Evolutionary conservation across 2,888 invertebrate species (phyloP), one percentile per base, ranked within the genome.

Genomic region (Ceratothoa steindachneri): DNA sequence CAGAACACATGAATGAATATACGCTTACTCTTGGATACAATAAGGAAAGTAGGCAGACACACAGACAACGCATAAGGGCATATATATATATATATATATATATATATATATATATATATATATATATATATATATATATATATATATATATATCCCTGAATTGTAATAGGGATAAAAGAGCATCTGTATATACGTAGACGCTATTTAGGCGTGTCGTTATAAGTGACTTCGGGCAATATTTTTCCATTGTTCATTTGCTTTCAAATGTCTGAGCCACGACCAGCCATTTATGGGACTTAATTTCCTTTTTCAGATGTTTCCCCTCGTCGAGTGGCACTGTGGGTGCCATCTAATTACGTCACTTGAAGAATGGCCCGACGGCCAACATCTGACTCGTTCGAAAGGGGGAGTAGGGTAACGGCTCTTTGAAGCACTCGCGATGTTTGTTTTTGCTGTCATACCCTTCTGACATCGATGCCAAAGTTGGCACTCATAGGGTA

Each of bases 71-170:
- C n/a, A n/a, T n/a, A n/a, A n/a, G n/a, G n/a, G n/a, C 29, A 69
- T 69, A 52, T 69, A 69, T 69, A 69, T 69, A 69, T 69, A 69
- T 69, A 69, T 69, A 69, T 69, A 69, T 52, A 67, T 69, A 69
- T 69, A 69, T 69, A 69, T 69, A 69, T 69, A 69, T 69, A 69
- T 69, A 69, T 69, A 69, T 69, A 69, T 69, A 69, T 69, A 51
- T 69, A 69, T 69, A 69, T 69, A 69, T 69, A 69, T 69, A 69
- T 69, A 69, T 69, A 69, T 69, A 69, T 69, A 69, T 69, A 69
- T 69, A 69, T 69, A 51, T 69, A 51, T 69, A 51, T 69, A 52
- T 52, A 52, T 69, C 15, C 52, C 15, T 69, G 24, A n/a, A 22
- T 7, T 53, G 24, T 52, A 28, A 27, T n/a, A 52, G 15, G 24